Conservation (phyloP, 2,113 vertebrate species). For the Pungitius pungitius region DNA sequence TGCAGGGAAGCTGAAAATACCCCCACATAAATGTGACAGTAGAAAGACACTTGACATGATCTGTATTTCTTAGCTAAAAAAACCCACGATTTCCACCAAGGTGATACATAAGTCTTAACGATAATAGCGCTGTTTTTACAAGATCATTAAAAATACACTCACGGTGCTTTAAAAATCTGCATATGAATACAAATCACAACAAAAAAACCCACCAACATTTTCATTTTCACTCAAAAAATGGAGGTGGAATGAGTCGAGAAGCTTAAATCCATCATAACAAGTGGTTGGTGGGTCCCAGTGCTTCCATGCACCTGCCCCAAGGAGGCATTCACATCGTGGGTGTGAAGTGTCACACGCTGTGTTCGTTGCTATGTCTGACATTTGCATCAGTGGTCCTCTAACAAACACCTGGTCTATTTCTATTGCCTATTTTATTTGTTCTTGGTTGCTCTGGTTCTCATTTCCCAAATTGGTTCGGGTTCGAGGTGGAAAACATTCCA, state of each 20-base stretch:
- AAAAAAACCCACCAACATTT: neutral
- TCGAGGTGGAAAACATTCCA: neutral
- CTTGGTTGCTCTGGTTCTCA: neutral
- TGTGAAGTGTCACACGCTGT: conserved; percentile 44
- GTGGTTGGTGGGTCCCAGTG: neutral
- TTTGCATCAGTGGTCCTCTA: conserved; percentile 19
- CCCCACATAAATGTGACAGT: neutral
- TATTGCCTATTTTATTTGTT: too few species aligned
- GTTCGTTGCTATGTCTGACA: conserved; percentile 47
- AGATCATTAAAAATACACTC: neutral
- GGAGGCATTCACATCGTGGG: conserved; percentile 48
- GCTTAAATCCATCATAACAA: conserved; percentile 1
- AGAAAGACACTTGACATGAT: neutral
- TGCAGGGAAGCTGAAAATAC: conserved; percentile 17
- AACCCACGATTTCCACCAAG: neutral
- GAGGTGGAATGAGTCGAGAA: too few species aligned
- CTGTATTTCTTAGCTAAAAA: neutral
- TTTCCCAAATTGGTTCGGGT: neutral
- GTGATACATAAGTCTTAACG: neutral
- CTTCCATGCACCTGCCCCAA: conserved; percentile 19
- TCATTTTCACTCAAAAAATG: too few species aligned
- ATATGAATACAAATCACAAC: neutral
- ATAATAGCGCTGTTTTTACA: neutral
- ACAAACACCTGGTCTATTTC: conserved; percentile 17
- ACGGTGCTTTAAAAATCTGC: neutral